Evolutionary conservation across 2,113 vertebrate genomes (phyloP), one percentile per base, ranked within the genome.

Genomic region (Carlito syrichta): DNA sequence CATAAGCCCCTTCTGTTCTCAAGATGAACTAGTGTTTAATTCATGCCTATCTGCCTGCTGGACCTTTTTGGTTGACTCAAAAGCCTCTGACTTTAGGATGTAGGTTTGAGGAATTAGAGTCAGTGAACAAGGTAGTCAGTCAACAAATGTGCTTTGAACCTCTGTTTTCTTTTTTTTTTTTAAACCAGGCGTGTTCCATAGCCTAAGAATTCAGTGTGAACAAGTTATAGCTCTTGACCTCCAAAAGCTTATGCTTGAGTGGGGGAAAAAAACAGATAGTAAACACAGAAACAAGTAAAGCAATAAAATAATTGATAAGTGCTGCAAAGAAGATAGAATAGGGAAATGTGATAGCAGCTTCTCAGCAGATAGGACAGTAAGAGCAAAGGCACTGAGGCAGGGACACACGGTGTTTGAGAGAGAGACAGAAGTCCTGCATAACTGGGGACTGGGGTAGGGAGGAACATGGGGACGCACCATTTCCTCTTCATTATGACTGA

Each of bases 1-100:
- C 89, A 71, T 38, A 87, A 95, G 8, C 5, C 2, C 11, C 69
- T 90, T 91, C 91, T 95, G 56, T 71, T 84, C 79, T 94, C 78
- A 79, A 66, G 68, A 60, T 77, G 68, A 71, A 32, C 71, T 73
- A 79, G 83, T 58, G 52, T 71, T 66, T 73, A 82, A 84, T 79
- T 54, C 17, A 16, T 43, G 69, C 35, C 45, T 14, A 38, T 43
- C 63, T 74, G 10, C 60, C 84, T 73, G 8, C 69, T 54, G 17
- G 30, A n/a, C 25, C 7, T 82, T 78, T 94, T 50, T 54, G 63
- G 38, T 81, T 69, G 69, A n/a, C 76, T 87, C 38, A 56, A 48
- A 92, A 50, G 5, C 25, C 50, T 96, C 32, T 54, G 68, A 25
- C 45, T 38, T 58, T 30, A n/a, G 40, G 40, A 93, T 83, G 30